Conservation (phyloP, 2,888 invertebrate genomes). For the Pachliopta kotzebuea region DNA sequence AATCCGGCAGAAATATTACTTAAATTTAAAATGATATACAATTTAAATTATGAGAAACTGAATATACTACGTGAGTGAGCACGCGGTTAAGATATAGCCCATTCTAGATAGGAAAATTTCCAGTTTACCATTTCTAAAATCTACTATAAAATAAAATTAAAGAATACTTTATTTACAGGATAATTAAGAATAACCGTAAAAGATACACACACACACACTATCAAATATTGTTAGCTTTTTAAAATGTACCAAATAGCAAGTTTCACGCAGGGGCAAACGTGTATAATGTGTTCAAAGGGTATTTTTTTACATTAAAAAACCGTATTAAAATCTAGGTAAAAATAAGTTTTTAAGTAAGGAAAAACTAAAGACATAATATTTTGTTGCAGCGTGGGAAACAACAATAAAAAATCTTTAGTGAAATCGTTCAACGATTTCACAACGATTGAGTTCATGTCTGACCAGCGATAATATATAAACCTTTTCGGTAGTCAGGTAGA, state of each 20-base stretch:
- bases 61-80: too few species aligned
- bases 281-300: neutral
- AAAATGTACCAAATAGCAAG: neutral
- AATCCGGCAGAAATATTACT: neutral
- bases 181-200: too few species aligned
- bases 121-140: too few species aligned
- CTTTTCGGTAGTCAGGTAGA: conserved; percentile 62
- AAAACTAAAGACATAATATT: conserved; percentile 7
- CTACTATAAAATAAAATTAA: too few species aligned
- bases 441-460: conserved; percentile 62
- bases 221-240: neutral
- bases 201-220: too few species aligned
- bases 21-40: neutral
- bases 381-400: conserved; percentile 58
- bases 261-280: neutral
- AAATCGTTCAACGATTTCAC: conserved; percentile 45
- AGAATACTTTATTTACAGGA: too few species aligned
- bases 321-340: conserved; percentile 19
- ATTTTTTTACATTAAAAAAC: neutral
- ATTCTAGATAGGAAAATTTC: too few species aligned
- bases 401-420: conserved; percentile 39
- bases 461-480: conserved; percentile 44
- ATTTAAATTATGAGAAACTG: neutral
- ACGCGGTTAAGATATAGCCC: too few species aligned
- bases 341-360: conserved; percentile 4